Base-by-base conservation (phyloP, 2,797 vertebrate species). In the Epinephelus coioides region DNA sequence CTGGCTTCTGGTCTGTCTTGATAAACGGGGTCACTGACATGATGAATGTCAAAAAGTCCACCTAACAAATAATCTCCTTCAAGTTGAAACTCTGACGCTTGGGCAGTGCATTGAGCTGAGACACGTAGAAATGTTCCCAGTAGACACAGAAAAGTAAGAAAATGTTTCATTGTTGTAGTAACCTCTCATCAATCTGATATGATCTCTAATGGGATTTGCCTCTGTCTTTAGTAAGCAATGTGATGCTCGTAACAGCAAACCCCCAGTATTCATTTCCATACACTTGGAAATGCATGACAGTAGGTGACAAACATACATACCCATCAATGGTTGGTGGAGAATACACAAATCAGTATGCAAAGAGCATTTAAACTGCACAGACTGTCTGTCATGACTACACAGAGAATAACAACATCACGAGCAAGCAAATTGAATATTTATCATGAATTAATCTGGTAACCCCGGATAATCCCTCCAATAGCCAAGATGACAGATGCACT, bases 41-140 rank as follows among this genome's bases (percentile, higher is more conserved):
- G 7, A 78, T 95, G 95, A 67, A 96, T 69, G 19, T 90, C 30
- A 88, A 96, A 96, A 82, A 95, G 79, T 71, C 95, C 95, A 67
- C 95, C 95, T 1, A 95, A 77, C 72, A 92, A 50, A 88, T 90
- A 94, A 79, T 95, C 90, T 73, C 94, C 95, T 2, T 90, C 49
- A 49, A 93, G 80, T 1, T 51, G 70, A 85, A 96, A 96, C 59
- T 92, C 84, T 69, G 92, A 90, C 44, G 38, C 40, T 44, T 67
- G 10, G 14, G 64, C 57, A 13, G 43, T 27, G 43, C 71, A 80
- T 1, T 69, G 65, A 55, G 76, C 30, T 3, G 23, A 53, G 25
- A 23, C 23, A 27, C 40, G 67, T 0, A 76, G 57, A 72, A 90
- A 14, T 40, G 10, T 34, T 23, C 68, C 86, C n/a, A 91, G 18